Base-by-base conservation (phyloP, 2,113 vertebrate genomes). In the Nothoprocta pentlandii region DNA sequence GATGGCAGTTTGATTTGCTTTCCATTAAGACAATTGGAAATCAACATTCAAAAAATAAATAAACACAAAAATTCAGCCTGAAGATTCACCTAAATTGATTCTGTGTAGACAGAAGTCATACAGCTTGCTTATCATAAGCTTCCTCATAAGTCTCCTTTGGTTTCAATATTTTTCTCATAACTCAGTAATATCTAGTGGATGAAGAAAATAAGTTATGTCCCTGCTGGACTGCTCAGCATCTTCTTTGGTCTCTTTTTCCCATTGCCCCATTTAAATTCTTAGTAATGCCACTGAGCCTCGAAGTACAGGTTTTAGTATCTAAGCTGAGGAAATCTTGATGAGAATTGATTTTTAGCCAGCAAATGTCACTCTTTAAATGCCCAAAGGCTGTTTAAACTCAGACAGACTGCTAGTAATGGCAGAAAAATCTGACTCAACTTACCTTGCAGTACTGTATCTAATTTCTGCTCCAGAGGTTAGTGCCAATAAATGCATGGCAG, bases 291-390 rank as follows among this genome's bases (percentile, higher is more conserved):
- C 82, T 85, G 70, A 94, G 73, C 58, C 42, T 95, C 46, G 22
- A 93, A 95, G 58, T 73, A 82, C 13, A n/a, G 41, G 71, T 69
- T 90, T 80, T 30, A 87, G 77, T 76, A 42, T 25, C 66, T 69
- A 92, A 92, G 49, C 83, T 67, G 76, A 85, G 54, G 80, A 94
- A 63, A 67, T 84, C 86, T 87, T 92, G 92, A 96, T 94, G 83
- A 94, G 77, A 94, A 95, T 95, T 95, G 90, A 93, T 96, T 95
- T 95, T 93, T 81, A 95, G 84, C 80, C 49, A 46, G 86, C 6
- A 93, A 95, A 87, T 92, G 85, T 92, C 92, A 93, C 53, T 93
- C 19, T 28, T 86, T 92, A 95, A 95, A 79, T 90, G 85, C 69
- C 90, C 77, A 90, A 93, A 87, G 83, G 83, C 67, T 73, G 62